Base-by-base conservation (phyloP, 2,797 vertebrate species). In the Sebastes paucispinis region DNA sequence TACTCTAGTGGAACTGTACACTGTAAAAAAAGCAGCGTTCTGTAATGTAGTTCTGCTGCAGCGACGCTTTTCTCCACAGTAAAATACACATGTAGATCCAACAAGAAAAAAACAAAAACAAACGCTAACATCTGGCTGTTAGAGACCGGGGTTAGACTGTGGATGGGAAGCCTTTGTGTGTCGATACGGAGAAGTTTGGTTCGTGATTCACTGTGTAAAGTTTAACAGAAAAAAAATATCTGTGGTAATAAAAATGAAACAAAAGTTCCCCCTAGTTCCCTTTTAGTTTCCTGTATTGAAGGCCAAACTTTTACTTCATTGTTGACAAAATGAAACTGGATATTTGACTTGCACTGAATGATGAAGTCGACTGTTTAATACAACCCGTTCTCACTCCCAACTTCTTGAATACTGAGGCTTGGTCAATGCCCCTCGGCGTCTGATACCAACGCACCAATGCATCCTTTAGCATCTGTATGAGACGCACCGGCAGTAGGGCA, bases 1-100 rank as follows among this genome's bases (percentile, higher is more conserved):
- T 86, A 93, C 90, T 96, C 86, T 91, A 92, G 90, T 88, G 91
- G 77, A 83, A 95, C 94, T 96, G 95, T 97, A 97, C 96, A 96
- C 88, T 93, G 95, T 94, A 96, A 54, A 89, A 93, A 92, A 96
- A 96, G 87, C 96, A 95, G 93, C 74, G 25, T 88, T 80, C 80
- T 85, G 73, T 70, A 66, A 75, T 72, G 81, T 78, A 58, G 75
- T 88, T 88, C 88, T 86, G 87, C 92, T 94, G 88, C 90, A 93
- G 89, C 79, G 57, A 90, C 32, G 31, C 58, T 82, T 81, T 69
- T 39, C 64, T 81, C 82, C 73, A 74, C 69, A 79, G 68, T 64
- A 68, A 91, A 86, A 85, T 31, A 85, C 75, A 75, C 54, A 69
- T 8, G 3, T 29, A 69, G 60, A 70, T 34, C 43, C n/a, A 20